Percentiles rank a stretch among this genome's conserved stretches.
These are phyloP conservation scores for Carettochelys insculpta DNA, from an alignment of 2,113 vertebrate species.

Conservation along the genomic window DNA sequence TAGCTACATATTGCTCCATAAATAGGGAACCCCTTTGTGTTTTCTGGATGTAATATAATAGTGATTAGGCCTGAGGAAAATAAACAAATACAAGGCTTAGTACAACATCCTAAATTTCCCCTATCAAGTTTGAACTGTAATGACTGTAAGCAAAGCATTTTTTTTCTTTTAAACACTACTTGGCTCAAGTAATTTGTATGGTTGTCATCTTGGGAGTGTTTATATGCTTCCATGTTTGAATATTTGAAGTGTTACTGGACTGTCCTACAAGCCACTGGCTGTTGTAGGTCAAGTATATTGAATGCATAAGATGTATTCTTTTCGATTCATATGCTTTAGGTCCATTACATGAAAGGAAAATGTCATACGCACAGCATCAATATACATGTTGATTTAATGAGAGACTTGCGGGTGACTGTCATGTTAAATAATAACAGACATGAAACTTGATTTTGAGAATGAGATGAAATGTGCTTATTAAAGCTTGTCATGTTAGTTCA, in stretches of 20 bases:
- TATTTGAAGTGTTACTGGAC: background rate
- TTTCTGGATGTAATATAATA: background rate
- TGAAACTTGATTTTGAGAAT: background rate
- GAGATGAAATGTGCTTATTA: background rate
- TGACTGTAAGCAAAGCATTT: background rate
- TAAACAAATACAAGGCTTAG: background rate
- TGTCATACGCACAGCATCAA: background rate
- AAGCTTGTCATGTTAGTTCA: background rate
- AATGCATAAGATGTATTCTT: background rate
- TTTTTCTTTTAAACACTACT: background rate
- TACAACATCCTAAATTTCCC: background rate
- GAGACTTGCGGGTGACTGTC: background rate
- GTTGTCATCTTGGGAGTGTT: background rate
- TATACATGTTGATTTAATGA: background rate
- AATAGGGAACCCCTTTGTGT: background rate
- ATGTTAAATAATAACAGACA: background rate
- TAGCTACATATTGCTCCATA: background rate
- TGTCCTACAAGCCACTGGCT: background rate
- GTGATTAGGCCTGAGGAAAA: background rate
- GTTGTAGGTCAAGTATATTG: background rate
- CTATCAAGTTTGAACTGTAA: background rate
- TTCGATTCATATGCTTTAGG: background rate
- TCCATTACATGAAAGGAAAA: background rate
- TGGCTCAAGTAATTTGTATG: background rate
- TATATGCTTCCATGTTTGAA: background rate